Evolutionary conservation across 2,888 invertebrate genomes (phyloP), one percentile per base, ranked within the genome.

Genomic region (Thera obeliscata): DNA sequence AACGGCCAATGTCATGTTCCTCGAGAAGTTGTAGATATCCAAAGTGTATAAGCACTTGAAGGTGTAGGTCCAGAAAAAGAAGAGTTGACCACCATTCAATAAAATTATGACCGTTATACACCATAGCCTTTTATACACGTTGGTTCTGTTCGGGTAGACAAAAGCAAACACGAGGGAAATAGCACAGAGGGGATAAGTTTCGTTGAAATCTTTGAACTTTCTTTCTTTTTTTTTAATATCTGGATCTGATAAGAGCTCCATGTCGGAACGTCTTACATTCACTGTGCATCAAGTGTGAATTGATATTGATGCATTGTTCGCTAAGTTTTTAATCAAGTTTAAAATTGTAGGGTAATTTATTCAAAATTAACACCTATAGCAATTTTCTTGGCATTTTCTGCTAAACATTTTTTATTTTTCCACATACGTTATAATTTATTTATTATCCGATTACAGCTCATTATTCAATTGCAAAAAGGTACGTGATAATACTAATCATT

Each of bases 101-200:
- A 69, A 6, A 2, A 85, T 54, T 2, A 86, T 74, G 0, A 78
- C 3, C 0, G 72, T 52, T n/a, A 83, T 78, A 1, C 78, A 22
- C 1, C 78, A 9, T 3, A 65, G 54, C 73, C 87, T 81, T 55
- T 71, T 76, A 0, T 75, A 57, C n/a, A 71, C 4, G 6, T 83
- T 88, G 1, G 67, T 70, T 66, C 76, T 80, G 63, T 89, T 90
- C 2, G 90, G 90, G 59, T 89, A 90, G 0, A 90, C 74, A 6
- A 87, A 79, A 41, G 84, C 82, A 9, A 87, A 69, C 1, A 86
- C 87, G 6, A 90, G 73, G 0, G 83, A 81, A 65, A 89, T 88
- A 3, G 88, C 79, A 65, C 89, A 89, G 12, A 83, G 69, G 41
- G 79, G 76, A 61, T 81, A 90, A 0, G 88, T 90, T 66, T 86